Conservation (phyloP, 2,113 vertebrate species). For the Probosciger aterrimus region DNA sequence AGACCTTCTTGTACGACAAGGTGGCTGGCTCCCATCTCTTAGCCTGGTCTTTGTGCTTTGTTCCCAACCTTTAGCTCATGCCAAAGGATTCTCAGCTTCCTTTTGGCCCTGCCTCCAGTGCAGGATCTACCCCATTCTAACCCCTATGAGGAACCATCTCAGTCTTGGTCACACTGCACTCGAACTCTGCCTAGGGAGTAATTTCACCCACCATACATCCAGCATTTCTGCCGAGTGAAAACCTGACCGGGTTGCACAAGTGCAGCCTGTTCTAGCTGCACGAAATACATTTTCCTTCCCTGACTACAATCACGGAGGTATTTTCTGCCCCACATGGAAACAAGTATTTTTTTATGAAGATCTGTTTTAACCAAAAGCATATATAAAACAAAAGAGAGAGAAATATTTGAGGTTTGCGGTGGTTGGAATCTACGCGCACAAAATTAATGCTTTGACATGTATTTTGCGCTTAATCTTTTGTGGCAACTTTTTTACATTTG, state of each 20-base stretch:
- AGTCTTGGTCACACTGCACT: not conserved
- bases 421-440: conserved; percentile 31
- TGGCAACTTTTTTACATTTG: conserved; percentile 83
- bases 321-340: conserved; percentile 61
- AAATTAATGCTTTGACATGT: conserved; percentile 76
- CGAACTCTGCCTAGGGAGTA: not conserved
- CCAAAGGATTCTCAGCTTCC: not conserved
- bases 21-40: not conserved
- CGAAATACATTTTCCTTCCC: not conserved
- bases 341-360: conserved; percentile 57
- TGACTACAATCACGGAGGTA: not conserved
- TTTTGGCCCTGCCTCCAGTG: not conserved
- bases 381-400: conserved; percentile 59
- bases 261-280: not conserved
- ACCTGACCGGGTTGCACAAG: not conserved
- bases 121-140: not conserved
- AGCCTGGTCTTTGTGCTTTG: not conserved
- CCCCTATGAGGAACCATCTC: not conserved
- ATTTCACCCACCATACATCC: fast-evolving
- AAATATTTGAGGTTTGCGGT: conserved; percentile 60
- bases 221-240: not conserved
- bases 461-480: conserved; percentile 79
- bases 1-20: not conserved
- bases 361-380: conserved; percentile 57
- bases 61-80: not conserved